Conservation (phyloP, 2,113 vertebrate species). For the Catharus fuscescens region DNA sequence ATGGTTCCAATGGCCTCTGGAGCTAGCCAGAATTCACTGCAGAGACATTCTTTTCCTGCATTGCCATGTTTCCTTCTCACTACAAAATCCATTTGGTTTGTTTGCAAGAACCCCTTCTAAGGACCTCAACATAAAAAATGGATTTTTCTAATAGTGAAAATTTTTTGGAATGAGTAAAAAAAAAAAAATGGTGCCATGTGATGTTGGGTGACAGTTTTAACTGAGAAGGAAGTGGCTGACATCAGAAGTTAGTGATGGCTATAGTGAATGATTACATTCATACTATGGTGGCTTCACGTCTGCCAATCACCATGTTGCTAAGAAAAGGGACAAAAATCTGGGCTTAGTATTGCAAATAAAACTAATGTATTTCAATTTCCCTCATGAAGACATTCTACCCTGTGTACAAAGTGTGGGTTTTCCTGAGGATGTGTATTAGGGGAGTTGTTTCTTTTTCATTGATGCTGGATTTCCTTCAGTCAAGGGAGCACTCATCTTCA, state of each 20-base stretch:
- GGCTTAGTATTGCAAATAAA: not conserved
- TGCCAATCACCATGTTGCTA: not conserved
- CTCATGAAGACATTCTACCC: not conserved
- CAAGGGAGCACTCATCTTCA: not conserved
- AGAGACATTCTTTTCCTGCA: not conserved
- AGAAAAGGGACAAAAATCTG: not conserved
- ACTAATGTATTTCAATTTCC: not conserved
- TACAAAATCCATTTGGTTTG: not conserved
- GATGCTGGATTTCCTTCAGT: not conserved
- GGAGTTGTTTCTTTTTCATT: not conserved
- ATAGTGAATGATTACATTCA: not conserved
- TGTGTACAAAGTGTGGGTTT: not conserved
- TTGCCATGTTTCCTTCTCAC: not conserved
- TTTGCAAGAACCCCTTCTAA: not conserved
- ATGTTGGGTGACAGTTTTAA: not conserved
- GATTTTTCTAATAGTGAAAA: not conserved
- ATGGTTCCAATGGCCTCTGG: not conserved
- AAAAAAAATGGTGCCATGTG: rapidly evolving
- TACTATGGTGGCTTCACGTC: not conserved
- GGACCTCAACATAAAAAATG: not conserved
- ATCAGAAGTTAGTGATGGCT: not conserved
- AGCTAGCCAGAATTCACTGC: not conserved
- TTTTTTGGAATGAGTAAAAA: not conserved
- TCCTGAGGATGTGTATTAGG: rapidly evolving
- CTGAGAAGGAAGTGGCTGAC: not conserved